Base-by-base conservation (phyloP, 2,797 vertebrate species). In the Columba guinea region DNA sequence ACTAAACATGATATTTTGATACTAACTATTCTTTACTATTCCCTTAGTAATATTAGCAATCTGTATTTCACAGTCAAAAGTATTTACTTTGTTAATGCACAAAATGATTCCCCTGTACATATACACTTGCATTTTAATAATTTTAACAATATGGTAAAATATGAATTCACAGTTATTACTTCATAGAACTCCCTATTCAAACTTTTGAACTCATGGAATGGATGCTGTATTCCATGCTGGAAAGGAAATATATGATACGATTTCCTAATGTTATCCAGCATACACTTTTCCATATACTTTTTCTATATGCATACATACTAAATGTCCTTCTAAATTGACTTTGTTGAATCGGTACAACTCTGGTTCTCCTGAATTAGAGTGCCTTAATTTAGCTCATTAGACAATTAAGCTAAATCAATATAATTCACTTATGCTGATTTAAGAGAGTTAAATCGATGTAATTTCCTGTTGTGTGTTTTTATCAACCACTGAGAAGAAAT, bases 371-470 rank as follows among this genome's bases (percentile, higher is more conserved):
- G 46, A 81, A 64, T 94, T 75, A 81, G 20, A 78, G 46, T 49
- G 10, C 46, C 55, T 86, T 91, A 32, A 75, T 78, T 90, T 84
- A 81, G 39, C 64, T 86, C 77, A 35, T 91, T 94, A 90, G 19
- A 74, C 19, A 94, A 84, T 86, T 90, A 91, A 75, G 46, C 32
- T 68, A 71, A 91, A 90, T 81, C 83, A 95, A 78, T 94, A 56
- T 68, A 49, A 90, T 88, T 91, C 83, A 68, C 20, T 96, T 88
- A 64, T 18, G 67, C 28, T 74, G 39, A 88, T 78, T 86, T 67
- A 75, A 86, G 52, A 75, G 37, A 63, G 27, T 48, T 80, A 67
- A 83, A 87, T 39, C 85, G 22, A 59, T 51, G 22, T 7, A 59
- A 23, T 52, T 88, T 13, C 53, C 60, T 46, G 1, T 7, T 23